Evolutionary conservation across 2,113 vertebrate genomes (phyloP).

Genomic region (Erpornis zantholeuca): DNA sequence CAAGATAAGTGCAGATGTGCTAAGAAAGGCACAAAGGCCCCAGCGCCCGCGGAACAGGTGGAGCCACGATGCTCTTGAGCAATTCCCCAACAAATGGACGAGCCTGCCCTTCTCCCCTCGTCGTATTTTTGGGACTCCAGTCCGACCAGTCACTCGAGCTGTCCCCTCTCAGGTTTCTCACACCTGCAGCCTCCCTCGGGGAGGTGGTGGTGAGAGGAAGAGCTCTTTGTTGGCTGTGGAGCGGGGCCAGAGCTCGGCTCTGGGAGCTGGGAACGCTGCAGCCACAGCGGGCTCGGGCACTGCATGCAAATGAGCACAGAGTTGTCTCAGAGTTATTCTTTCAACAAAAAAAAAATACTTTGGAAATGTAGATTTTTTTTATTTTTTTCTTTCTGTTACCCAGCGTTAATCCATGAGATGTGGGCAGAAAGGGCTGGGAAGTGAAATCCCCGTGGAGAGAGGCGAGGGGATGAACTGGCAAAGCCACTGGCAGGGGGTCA

Average conservation of each 20-base stretch:
- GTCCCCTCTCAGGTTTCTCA: conserved; percentile 37
- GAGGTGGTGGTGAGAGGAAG: not conserved
- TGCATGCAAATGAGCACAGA: not conserved
- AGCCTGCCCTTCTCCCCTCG: conserved; percentile 26
- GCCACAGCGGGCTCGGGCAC: not conserved
- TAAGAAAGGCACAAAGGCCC: not conserved
- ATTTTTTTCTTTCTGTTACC: not conserved
- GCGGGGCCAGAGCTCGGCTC: not conserved
- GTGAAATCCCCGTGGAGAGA: not conserved
- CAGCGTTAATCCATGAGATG: accelerated
- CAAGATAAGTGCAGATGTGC: conserved; percentile 44
- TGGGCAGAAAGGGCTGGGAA: not conserved
- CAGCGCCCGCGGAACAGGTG: conserved; percentile 42
- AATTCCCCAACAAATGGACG: conserved; percentile 4
- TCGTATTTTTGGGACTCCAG: conserved; percentile 16
- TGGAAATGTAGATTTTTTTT: not conserved
- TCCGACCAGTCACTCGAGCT: conserved; percentile 12
- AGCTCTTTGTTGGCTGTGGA: not conserved
- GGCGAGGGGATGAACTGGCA: not conserved
- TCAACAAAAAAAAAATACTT: not conserved
- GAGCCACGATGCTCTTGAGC: conserved; percentile 33
- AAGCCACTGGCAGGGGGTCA: not conserved
- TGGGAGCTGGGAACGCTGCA: not conserved
- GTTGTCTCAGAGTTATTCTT: accelerated
- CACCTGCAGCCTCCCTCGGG: not conserved